phyloP scores from a whole-genome alignment of 2,797 vertebrate genomes.

The Anableps anableps region DNA sequence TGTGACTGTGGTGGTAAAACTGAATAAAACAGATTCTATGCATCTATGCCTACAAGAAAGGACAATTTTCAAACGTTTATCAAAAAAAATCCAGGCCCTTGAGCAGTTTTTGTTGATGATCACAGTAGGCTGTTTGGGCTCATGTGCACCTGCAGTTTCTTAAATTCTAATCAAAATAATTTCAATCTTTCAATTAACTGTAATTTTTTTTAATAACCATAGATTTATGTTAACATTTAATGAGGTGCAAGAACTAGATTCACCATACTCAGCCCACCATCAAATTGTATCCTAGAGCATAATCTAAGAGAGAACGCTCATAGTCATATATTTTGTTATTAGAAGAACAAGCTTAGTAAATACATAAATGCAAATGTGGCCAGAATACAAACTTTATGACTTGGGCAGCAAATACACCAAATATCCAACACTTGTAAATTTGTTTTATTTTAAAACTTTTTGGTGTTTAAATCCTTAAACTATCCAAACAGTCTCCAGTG shows the following conservation, averaged over 20 bases:
- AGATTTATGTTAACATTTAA: background rate
- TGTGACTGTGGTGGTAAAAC: background rate
- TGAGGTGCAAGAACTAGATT: background rate
- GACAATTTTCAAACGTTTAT: background rate
- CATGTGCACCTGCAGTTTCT: background rate
- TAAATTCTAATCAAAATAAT: background rate
- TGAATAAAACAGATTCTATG: background rate
- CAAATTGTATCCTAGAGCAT: background rate
- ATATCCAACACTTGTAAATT: background rate
- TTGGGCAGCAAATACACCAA: background rate
- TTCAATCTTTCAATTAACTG: background rate
- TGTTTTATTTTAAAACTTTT: background rate
- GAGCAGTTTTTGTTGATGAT: background rate
- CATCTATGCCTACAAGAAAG: background rate
- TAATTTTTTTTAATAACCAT: background rate
- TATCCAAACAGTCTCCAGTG: background rate
- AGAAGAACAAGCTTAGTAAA: background rate
- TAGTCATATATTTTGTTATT: background rate
- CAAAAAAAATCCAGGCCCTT: background rate
- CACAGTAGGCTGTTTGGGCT: background rate
- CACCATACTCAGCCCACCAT: background rate
- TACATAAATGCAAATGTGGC: background rate
- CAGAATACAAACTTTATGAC: background rate
- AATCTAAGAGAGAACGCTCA: background rate
- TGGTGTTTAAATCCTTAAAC: background rate